A percentile compares a stretch with the other conserved stretches of the same genome.
Evolutionary conservation across 2,888 invertebrate species (phyloP).

Genomic region (Dynastes grantii): DNA sequence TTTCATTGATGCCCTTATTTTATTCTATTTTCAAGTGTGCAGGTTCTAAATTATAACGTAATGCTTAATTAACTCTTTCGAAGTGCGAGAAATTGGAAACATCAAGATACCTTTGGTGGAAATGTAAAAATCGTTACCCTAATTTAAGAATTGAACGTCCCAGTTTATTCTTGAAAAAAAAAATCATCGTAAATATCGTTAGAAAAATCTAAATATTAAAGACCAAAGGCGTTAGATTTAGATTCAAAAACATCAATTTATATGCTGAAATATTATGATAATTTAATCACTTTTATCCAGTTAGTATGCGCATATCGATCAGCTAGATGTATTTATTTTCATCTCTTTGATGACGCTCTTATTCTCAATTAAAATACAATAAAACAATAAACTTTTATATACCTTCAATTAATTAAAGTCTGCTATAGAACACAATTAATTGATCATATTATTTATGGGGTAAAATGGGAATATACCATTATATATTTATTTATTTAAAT

Average conservation of each 20-base stretch:
- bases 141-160: no score
- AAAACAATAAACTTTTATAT: constrained; percentile 9
- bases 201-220: background rate
- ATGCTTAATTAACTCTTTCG: no score
- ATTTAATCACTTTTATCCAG: background rate
- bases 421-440: no score
- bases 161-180: background rate
- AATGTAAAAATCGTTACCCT: no score
- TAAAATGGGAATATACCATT: no score
- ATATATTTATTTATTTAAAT: no score
- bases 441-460: no score
- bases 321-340: constrained; percentile 6
- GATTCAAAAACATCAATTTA: constrained; percentile 32
- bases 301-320: background rate
- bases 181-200: background rate
- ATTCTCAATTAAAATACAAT: constrained; percentile 25
- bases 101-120: no score
- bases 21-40: no score
- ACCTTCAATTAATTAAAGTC: background rate
- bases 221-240: background rate
- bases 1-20: no score
- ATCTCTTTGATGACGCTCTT: background rate
- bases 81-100: no score
- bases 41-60: no score
- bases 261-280: constrained; percentile 27